Evolutionary conservation across 2,888 invertebrate genomes (phyloP).

Genomic region (Caenorhabditis drosophilae): DNA sequence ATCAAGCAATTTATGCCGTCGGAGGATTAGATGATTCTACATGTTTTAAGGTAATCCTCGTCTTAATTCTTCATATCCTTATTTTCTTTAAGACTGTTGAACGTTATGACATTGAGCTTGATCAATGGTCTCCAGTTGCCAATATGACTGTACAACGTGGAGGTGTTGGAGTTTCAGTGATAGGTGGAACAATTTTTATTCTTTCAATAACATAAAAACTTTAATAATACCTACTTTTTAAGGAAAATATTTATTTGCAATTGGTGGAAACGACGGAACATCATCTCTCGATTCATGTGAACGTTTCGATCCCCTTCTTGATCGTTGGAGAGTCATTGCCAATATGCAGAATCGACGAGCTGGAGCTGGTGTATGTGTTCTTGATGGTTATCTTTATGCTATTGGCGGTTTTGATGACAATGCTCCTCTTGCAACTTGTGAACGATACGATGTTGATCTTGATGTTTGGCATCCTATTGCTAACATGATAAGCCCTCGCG

Average conservation of each 20-base stretch:
- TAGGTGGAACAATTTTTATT: conserved; percentile 45
- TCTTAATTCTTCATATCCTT: no score
- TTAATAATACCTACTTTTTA: neutral
- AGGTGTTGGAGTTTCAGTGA: conserved; percentile 72
- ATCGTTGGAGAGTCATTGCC: conserved; percentile 71
- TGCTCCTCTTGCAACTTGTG: conserved; percentile 69
- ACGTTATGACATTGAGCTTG: conserved; percentile 71
- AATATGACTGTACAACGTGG: conserved; percentile 72
- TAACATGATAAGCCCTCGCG: conserved; percentile 60
- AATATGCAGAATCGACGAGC: conserved; percentile 72
- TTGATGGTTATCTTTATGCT: conserved; percentile 71
- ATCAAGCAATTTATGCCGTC: conserved; percentile 72
- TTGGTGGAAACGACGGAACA: conserved; percentile 73
- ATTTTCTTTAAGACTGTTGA: conserved; percentile 54
- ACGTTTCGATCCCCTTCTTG: conserved; percentile 71
- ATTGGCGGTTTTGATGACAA: conserved; percentile 72
- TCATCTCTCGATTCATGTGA: conserved; percentile 72
- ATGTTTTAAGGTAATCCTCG: conserved; percentile 70
- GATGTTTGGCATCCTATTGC: conserved; percentile 68
- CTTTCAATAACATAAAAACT: conserved; percentile 13
- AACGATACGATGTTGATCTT: conserved; percentile 71
- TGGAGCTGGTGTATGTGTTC: conserved; percentile 72
- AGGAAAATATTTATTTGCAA: conserved; percentile 70
- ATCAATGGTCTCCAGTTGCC: conserved; percentile 71
- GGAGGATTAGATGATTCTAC: conserved; percentile 73